Evolutionary conservation across 2,113 vertebrate species (phyloP), one percentile per base, ranked within the genome.

Genomic region (Oncorhynchus nerka): DNA sequence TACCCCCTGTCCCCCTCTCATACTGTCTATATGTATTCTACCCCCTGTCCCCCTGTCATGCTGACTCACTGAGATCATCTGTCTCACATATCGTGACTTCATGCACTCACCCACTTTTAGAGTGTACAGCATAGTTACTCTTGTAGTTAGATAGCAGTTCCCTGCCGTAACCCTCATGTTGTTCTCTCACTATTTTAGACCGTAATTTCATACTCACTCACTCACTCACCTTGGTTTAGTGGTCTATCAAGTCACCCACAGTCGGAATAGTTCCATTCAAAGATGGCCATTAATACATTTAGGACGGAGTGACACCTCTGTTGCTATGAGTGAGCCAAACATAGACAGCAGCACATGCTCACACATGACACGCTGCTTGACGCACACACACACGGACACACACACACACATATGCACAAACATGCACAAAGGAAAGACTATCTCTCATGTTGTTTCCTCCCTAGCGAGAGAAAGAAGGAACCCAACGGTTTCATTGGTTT

Each of bases 261-360:
- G 73, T 85, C 80, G 79, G 79, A 67, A 80, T 78, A 87, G 82
- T 68, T 85, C 64, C 82, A 70, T 85, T 85, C 79, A 81, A 82
- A 89, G 86, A 86, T 85, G 84, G 84, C 81, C 0, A 73, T 45
- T 61, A 78, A 87, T 89, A 85, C 85, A 81, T 79, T 67, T 69
- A 15, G 28, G 26, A 28, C 48, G 84, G 74, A 83, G 78, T 83
- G 79, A 73, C 71, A 74, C 81, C n/a, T 85, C 79, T 32, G 79
- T 81, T 90, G 78, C 91, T 81, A 90, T 89, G 93, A 92, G 91
- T 24, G 79, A 84, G 68, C 70, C 85, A 90, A 86, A 92, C 87
- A 91, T 57, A 45, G 75, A 87, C 76, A 83, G 13, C 39, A 45
- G 74, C 74, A 71, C 11, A 75, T 82, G 11, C 61, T 9, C 55